Evolutionary conservation across 2,113 vertebrate species (phyloP).

Genomic region (Melanocharis versteri): DNA sequence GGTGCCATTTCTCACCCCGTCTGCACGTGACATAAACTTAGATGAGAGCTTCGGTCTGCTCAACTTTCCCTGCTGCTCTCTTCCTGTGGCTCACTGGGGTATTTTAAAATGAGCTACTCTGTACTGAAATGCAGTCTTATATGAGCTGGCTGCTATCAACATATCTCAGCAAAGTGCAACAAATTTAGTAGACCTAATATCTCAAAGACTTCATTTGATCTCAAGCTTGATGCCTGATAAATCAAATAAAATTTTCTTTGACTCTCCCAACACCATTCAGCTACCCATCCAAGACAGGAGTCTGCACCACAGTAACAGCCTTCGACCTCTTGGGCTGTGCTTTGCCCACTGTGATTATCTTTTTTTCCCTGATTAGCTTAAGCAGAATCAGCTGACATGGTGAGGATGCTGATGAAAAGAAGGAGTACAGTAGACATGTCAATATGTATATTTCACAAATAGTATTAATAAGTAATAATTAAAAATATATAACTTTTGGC

Average conservation of each 20-base stretch:
- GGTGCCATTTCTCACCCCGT: background rate
- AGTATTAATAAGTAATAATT: background rate
- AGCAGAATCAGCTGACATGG: background rate
- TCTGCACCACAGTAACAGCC: background rate
- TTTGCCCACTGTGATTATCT: background rate
- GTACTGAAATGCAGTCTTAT: background rate
- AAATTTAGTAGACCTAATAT: background rate
- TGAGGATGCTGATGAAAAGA: background rate
- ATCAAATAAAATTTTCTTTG: background rate
- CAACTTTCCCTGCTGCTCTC: background rate
- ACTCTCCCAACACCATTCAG: background rate
- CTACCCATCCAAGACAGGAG: background rate
- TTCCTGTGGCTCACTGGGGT: background rate
- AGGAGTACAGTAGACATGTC: background rate
- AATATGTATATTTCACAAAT: background rate
- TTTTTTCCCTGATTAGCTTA: background rate
- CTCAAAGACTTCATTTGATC: background rate
- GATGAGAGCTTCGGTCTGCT: background rate
- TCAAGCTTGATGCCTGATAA: background rate
- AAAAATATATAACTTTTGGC: background rate
- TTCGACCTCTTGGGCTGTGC: background rate
- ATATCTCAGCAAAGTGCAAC: background rate
- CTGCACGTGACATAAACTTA: background rate
- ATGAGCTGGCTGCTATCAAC: background rate
- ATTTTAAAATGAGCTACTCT: background rate